Percentiles rank a stretch among this genome's conserved stretches.
Conservation (phyloP, 2,888 invertebrate species). For the Aradus depressus region DNA sequence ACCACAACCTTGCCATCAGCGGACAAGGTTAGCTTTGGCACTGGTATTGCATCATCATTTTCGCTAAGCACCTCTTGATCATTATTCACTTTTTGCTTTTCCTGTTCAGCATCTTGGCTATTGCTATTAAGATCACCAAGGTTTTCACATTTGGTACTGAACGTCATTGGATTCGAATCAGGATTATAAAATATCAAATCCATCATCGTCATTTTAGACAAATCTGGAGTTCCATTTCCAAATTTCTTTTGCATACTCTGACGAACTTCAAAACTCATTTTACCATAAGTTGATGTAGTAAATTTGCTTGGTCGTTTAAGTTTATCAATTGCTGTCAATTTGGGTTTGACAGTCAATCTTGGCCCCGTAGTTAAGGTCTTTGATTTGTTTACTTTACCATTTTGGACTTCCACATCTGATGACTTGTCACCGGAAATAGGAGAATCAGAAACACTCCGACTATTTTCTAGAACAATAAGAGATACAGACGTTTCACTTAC, state of each 20-base stretch:
- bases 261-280: slow-evolving; percentile 38
- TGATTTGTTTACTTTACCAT: background rate
- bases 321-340: background rate
- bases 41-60: slow-evolving; percentile 43
- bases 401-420: background rate
- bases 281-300: slow-evolving; percentile 18
- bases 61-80: no score
- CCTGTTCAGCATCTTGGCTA: no score
- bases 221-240: slow-evolving; percentile 45
- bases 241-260: slow-evolving; percentile 44
- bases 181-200: slow-evolving; percentile 90
- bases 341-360: slow-evolving; percentile 2
- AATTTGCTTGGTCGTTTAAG: slow-evolving; percentile 3
- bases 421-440: no score
- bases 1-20: slow-evolving; percentile 74
- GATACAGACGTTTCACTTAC: no score
- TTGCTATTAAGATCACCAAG: no score
- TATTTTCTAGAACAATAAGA: no score
- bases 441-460: no score
- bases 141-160: no score
- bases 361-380: background rate
- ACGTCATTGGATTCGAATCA: slow-evolving; percentile 54
- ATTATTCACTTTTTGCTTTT: no score
- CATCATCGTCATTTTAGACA: slow-evolving; percentile 70
- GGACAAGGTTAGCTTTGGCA: slow-evolving; percentile 75